A percentile compares a stretch with the other conserved stretches of the same genome.
These are phyloP conservation scores for Zaprionus bogoriensis DNA, from an alignment of 2,888 invertebrate genomes.

Conservation along the genomic window DNA sequence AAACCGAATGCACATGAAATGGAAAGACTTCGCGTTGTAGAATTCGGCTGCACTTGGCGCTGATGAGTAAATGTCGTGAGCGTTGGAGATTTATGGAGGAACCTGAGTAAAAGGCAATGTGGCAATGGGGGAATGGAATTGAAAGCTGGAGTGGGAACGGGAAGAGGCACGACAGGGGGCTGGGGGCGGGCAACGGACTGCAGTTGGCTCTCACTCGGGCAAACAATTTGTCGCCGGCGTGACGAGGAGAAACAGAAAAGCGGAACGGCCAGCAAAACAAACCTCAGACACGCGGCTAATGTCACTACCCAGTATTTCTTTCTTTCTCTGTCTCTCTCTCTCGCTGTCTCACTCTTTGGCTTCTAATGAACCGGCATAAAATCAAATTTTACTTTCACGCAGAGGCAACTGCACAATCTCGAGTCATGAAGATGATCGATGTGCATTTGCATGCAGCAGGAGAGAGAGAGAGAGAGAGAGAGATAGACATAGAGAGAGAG, in stretches of 20 bases:
- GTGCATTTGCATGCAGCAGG: constrained; percentile 67
- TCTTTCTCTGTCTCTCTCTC: neutral
- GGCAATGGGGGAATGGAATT: constrained; percentile 3
- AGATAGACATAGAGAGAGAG: neutral
- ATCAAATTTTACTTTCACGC: constrained; percentile 73
- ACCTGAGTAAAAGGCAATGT: constrained; percentile 2
- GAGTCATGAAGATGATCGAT: constrained; percentile 70
- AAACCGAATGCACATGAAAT: neutral
- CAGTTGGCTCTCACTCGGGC: constrained; percentile 52
- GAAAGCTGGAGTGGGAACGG: neutral
- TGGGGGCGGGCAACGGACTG: neutral
- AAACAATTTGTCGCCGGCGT: constrained; percentile 46
- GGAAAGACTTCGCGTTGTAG: too few relatives aligned
- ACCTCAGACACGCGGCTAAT: constrained; percentile 21
- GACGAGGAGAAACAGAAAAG: constrained; percentile 38
- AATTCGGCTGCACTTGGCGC: constrained; percentile 7
- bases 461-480: neutral
- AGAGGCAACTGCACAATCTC: constrained; percentile 60
- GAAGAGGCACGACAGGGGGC: neutral
- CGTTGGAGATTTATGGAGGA: constrained; percentile 8
- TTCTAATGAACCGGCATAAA: constrained; percentile 38
- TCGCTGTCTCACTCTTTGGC: constrained; percentile 16
- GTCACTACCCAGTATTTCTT: constrained; percentile 2
- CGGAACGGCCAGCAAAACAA: constrained; percentile 26
- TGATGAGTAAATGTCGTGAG: constrained; percentile 43